Conservation (phyloP, 2,797 vertebrate genomes). For the Rhadinocentrus ornatus region DNA sequence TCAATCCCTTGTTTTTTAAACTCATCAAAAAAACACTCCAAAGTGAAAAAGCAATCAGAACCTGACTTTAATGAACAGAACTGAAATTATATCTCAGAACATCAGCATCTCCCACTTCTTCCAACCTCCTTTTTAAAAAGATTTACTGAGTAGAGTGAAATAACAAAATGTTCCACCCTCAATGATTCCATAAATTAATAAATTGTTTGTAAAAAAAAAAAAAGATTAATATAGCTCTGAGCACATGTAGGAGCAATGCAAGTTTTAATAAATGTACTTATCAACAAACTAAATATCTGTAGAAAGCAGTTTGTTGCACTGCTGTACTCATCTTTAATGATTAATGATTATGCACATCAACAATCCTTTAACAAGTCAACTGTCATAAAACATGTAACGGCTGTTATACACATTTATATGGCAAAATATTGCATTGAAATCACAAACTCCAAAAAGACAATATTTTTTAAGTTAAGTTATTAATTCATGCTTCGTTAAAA, state of each 20-base stretch:
- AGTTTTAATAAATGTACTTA: neutral
- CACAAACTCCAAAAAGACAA: neutral
- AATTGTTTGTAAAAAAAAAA: neutral
- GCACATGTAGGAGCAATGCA: neutral
- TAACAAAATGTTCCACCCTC: neutral
- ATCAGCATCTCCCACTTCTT: slow-evolving; percentile 31
- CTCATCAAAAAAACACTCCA: slow-evolving; percentile 27
- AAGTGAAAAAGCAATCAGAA: slow-evolving; percentile 43
- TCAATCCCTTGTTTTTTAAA: slow-evolving; percentile 50
- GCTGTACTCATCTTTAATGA: neutral
- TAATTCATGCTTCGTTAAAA: neutral
- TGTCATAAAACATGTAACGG: neutral
- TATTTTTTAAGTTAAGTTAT: neutral
- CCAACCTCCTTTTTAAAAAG: slow-evolving; percentile 30
- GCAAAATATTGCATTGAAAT: neutral
- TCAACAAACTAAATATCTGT: neutral
- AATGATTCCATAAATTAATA: neutral
- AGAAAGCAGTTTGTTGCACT: neutral
- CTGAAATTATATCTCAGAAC: slow-evolving; percentile 32
- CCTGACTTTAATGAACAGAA: slow-evolving; percentile 52
- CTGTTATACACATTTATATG: neutral
- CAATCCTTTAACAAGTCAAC: neutral
- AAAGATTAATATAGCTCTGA: neutral
- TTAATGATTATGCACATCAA: neutral
- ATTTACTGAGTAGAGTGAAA: neutral